Evolutionary conservation across 2,113 vertebrate genomes (phyloP), one percentile per base, ranked within the genome.

Genomic region (Diadophis punctatus): DNA sequence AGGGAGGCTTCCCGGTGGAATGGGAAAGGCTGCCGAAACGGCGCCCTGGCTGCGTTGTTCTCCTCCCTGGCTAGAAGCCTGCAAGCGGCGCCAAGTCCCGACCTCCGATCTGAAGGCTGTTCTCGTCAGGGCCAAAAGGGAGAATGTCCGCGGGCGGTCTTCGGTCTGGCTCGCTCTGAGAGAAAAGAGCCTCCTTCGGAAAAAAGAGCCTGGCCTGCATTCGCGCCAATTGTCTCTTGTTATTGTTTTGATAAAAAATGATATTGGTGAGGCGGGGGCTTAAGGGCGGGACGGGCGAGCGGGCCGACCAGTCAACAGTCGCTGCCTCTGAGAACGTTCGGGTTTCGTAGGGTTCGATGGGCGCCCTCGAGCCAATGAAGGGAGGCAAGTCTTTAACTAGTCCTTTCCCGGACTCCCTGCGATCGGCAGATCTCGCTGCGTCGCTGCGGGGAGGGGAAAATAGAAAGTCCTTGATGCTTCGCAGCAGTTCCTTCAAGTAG

Each of bases 341-440:
- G 1, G 88, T 0, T 60, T 53, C 25, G 43, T 93, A 90, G 94
- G 94, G 93, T 91, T 88, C 89, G 68, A 4, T 30, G 74, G 20
- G 1, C 34, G 0, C 6, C 25, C 18, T 10, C 4, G 55, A 4
- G 16, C 95, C 95, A 95, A 95, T 93, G 91, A 51, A n/a, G 85
- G 27, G 8, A n/a, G 43, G 91, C 16, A 4, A 60, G 87, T 30
- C 91, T 60, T 86, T 95, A 95, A 95, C 95, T 93, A 89, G 39
- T 74, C 5, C 1, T 12, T 87, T 22, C 53, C 93, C 39, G 86
- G 43, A 3, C 2, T 10, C 43, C n/a, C 23, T 49, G n/a, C 68
- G 27, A 16, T 4, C 39, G 12, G 16, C 46, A 9, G 85, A 87
- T 87, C 18, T n/a, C 1, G 8, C n/a, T 60, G 22, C 1, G 7